Conservation (phyloP, 2,797 vertebrate species). For the Amblyopsis hoosieri region DNA sequence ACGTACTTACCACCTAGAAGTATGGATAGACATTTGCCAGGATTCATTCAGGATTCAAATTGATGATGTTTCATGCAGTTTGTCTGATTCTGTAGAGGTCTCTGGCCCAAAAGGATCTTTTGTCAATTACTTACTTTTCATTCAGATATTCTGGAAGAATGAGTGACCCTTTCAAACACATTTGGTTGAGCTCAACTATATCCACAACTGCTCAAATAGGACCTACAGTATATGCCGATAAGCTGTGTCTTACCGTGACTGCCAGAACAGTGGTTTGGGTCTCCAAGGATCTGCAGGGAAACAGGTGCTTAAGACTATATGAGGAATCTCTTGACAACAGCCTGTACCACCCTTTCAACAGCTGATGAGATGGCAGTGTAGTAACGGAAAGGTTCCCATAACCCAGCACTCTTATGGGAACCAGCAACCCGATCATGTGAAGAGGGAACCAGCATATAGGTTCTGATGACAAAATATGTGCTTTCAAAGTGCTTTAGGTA, state of each 20-base stretch:
- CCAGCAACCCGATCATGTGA: neutral
- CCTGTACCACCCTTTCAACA: neutral
- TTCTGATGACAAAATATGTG: neutral
- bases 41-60: no score
- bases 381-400: neutral
- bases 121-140: neutral
- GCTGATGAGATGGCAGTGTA: neutral
- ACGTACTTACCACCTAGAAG: conserved; percentile 16
- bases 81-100: neutral
- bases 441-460: neutral
- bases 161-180: neutral
- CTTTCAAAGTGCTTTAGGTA: no score
- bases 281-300: neutral
- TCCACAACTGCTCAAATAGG: neutral
- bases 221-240: neutral
- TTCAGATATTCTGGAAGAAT: neutral
- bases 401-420: neutral
- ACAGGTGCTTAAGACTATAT: neutral
- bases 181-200: neutral
- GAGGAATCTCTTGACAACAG: neutral
- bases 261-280: neutral
- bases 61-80: neutral
- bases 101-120: neutral
- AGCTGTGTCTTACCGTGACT: neutral
- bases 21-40: conserved; percentile 3